Evolutionary conservation across 2,113 vertebrate genomes (phyloP).

Genomic region (Chiloscyllium plagiosum): DNA sequence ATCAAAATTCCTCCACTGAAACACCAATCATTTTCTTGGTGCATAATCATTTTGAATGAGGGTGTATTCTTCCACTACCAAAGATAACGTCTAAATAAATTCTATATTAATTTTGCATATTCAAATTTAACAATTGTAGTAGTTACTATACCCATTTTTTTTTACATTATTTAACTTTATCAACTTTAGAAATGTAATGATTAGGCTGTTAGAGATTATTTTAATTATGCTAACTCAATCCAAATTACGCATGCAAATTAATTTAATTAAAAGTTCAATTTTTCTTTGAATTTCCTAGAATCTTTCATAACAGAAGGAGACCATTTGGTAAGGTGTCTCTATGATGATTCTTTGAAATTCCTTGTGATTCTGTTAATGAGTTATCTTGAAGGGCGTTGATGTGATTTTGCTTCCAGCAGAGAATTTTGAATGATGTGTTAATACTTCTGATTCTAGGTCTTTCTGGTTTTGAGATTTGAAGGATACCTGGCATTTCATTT

Average conservation of each 20-base stretch:
- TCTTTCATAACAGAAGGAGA: not conserved
- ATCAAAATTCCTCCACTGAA: no score
- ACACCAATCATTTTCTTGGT: not conserved
- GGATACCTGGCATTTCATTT: not conserved
- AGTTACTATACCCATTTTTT: not conserved
- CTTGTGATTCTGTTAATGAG: not conserved
- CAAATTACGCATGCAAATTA: constrained; percentile 24
- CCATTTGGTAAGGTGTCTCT: not conserved
- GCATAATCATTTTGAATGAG: not conserved
- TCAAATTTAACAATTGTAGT: not conserved
- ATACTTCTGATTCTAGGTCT: no score
- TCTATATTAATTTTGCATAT: not conserved
- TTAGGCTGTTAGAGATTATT: constrained; percentile 14
- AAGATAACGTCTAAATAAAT: not conserved
- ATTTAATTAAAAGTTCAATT: not conserved
- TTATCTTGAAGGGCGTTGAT: not conserved
- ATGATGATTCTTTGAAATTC: not conserved
- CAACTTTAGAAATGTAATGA: not conserved
- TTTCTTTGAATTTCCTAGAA: not conserved
- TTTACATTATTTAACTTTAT: constrained; percentile 13
- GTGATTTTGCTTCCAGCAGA: no score
- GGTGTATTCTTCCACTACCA: not conserved
- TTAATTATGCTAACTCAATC: constrained; percentile 31
- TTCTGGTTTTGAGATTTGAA: no score
- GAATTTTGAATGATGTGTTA: no score